phyloP scores from a whole-genome alignment of 2,888 invertebrate species.

The Phyllotreta striolata region DNA sequence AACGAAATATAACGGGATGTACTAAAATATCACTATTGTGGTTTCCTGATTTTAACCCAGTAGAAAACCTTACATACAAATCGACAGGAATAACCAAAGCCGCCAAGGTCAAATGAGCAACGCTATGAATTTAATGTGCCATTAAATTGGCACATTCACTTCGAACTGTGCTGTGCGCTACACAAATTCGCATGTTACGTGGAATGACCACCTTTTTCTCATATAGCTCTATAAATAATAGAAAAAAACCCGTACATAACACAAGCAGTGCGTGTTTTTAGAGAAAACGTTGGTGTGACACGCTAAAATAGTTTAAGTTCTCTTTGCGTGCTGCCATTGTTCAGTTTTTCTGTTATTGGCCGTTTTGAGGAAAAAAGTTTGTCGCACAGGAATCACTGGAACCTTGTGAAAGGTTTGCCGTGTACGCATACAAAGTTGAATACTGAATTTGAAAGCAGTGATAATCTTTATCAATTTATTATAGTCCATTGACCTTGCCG shows the following conservation, averaged over 20 bases:
- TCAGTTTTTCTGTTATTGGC: not conserved
- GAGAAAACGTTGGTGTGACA: conserved; percentile 9
- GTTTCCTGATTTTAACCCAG: too few relatives aligned
- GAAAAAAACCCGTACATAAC: conserved; percentile 11
- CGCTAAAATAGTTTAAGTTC: conserved; percentile 12
- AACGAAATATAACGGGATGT: too few relatives aligned
- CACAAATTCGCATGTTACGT: conserved; percentile 4
- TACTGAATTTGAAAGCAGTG: conserved; percentile 6
- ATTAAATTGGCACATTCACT: too few relatives aligned
- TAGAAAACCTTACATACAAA: too few relatives aligned
- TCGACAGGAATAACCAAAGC: too few relatives aligned
- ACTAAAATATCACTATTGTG: too few relatives aligned
- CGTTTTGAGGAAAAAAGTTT: too few relatives aligned
- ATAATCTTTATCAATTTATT: conserved; percentile 17
- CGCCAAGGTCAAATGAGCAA: too few relatives aligned
- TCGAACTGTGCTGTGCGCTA: not conserved
- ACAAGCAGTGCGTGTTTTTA: conserved; percentile 10
- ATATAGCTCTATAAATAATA: conserved; percentile 16
- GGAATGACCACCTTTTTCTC: conserved; percentile 10
- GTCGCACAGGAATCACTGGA: too few relatives aligned
- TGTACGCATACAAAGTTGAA: too few relatives aligned
- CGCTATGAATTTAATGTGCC: too few relatives aligned
- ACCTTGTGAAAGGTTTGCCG: too few relatives aligned
- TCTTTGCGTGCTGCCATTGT: conserved; percentile 11
- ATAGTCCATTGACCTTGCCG: conserved; percentile 18